Percentiles rank a stretch among this genome's conserved stretches.
These are phyloP conservation scores for Pyxicephalus adspersus DNA, from an alignment of 2,113 vertebrate genomes.

Conservation along the genomic window DNA sequence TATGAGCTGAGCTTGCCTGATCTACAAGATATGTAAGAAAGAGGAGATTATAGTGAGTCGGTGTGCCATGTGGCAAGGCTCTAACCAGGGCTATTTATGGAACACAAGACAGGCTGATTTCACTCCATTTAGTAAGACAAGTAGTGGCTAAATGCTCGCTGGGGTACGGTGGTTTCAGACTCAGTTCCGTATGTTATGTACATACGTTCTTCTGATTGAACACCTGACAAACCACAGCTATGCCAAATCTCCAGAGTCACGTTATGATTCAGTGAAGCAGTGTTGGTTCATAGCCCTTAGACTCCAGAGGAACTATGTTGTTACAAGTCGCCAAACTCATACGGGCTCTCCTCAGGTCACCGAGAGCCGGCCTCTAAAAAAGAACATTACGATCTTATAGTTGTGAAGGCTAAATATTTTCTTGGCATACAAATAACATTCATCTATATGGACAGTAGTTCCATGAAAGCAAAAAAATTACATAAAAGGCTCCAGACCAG, in stretches of 20 bases:
- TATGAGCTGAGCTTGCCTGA: not conserved
- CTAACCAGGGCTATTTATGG: constrained; percentile 16
- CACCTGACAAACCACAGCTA: constrained; percentile 40
- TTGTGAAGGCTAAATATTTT: no score
- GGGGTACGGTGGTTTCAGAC: constrained; percentile 25
- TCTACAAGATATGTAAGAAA: not conserved
- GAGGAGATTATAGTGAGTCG: not conserved
- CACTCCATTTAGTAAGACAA: constrained; percentile 12
- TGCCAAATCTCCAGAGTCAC: constrained; percentile 13
- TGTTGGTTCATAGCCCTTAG: no score
- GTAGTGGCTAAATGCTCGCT: constrained; percentile 31
- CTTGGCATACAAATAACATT: no score
- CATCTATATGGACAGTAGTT: no score
- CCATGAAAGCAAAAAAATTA: no score
- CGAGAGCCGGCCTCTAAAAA: no score
- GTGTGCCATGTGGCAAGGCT: not conserved
- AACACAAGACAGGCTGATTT: constrained; percentile 9
- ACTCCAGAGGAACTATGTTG: not conserved
- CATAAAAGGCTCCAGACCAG: no score
- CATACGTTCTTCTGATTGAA: constrained; percentile 8
- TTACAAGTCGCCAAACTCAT: no score
- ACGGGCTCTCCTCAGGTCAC: no score
- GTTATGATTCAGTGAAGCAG: not conserved
- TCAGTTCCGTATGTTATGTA: not conserved
- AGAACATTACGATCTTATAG: no score